These are phyloP conservation scores for Embiotoca jacksoni DNA, from an alignment of 2,113 vertebrate species.

Conservation along the genomic window DNA sequence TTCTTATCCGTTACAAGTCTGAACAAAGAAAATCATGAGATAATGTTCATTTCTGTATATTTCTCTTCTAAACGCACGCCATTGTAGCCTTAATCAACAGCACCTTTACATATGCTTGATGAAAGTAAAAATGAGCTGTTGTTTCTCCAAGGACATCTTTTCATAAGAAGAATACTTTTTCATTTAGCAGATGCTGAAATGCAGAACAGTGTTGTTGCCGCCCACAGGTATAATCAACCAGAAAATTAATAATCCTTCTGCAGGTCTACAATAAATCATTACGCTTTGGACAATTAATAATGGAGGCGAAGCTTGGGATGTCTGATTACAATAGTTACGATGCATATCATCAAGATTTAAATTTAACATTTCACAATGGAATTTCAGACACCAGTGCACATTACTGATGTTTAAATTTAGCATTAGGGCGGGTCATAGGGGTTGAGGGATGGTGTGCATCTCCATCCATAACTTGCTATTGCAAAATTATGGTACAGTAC, in stretches of 20 bases:
- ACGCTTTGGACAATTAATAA: constrained; percentile 97
- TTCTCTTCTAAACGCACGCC: constrained; percentile 86
- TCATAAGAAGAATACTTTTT: constrained; percentile 85
- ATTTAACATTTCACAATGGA: constrained; percentile 81
- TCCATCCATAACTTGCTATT: constrained; percentile 49
- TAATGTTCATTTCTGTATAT: constrained; percentile 86
- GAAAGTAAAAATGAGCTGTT: constrained; percentile 95
- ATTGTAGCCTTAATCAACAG: constrained; percentile 89
- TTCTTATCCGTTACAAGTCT: constrained; percentile 33
- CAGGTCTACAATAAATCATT: constrained; percentile 95
- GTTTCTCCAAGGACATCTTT: constrained; percentile 92
- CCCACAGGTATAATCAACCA: constrained; percentile 96
- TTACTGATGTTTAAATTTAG: constrained; percentile 75
- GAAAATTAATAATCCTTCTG: constrained; percentile 98
- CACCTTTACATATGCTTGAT: constrained; percentile 93
- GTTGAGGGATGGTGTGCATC: constrained; percentile 48
- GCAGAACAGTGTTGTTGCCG: constrained; percentile 88
- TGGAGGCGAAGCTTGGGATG: constrained; percentile 89
- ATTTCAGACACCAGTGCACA: constrained; percentile 78
- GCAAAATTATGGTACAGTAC: constrained; percentile 33
- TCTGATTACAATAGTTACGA: constrained; percentile 91
- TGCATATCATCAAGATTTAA: constrained; percentile 87
- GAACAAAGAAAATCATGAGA: constrained; percentile 88
- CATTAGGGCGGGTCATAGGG: constrained; percentile 44
- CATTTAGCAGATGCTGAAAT: constrained; percentile 88